Evolutionary conservation across 2,888 invertebrate species (phyloP), one percentile per base, ranked within the genome.

Genomic region (Volucella zonaria): DNA sequence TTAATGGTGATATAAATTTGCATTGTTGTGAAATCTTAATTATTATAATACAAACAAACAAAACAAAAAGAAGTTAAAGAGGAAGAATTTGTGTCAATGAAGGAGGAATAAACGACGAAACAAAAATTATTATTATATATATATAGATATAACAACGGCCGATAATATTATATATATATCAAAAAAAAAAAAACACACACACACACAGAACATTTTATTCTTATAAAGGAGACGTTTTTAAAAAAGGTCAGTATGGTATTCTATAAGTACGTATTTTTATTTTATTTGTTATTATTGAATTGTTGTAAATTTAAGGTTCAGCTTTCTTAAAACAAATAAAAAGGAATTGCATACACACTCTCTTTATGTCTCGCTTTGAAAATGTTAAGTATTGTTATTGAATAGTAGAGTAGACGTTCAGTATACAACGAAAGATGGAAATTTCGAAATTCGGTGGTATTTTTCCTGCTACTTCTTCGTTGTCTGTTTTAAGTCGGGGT

Each of bases 171-270:
- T 31, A 31, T 31, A 31, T 31, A 31, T 23, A 23, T 23, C 1
- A 23, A 23, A 23, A 23, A 18, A 18, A 18, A 18, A 1, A 14
- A 59, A 49, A 42, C 40, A 15, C 1, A 31, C 0, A 31, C 31
- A 31, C 2, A 31, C 31, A 31, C 31, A 31, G 31, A 40, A 40
- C 42, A 18, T 42, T 59, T 42, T 42, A 43, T 59, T 59, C 18
- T 42, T 42, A 31, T 42, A 59, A 31, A 31, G 45, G 62, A 47
- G 23, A 47, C 47, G 9, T 14, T 62, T 62, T 23, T 14, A 43
- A 61, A 40, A 43, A 11, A 73, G 73, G 73, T 73, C 43, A 73
- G 73, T 73, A 73, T 62, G 52, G 8, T 73, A 42, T 52, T 31
- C 8, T 31, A 31, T 6, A 6, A 1, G 31, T 6, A 31, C 18